These are phyloP conservation scores for Oreochromis aureus DNA, from an alignment of 2,113 vertebrate genomes.

Conservation along the genomic window DNA sequence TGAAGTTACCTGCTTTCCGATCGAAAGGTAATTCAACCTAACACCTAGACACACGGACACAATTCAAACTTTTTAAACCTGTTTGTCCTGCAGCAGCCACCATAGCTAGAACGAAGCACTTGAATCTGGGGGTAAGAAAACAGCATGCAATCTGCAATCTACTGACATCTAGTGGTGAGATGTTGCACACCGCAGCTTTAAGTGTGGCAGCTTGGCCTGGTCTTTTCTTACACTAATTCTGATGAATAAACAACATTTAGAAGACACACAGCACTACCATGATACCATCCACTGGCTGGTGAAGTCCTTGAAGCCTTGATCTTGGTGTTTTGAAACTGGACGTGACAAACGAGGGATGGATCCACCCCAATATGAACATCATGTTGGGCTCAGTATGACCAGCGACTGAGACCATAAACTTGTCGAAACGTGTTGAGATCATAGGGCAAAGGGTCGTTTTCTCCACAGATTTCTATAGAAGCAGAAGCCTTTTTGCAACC, in stretches of 20 bases:
- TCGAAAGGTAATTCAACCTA: neutral
- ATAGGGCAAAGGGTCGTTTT: neutral
- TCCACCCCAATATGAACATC: neutral
- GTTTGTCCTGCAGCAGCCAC: neutral
- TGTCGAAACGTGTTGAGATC: neutral
- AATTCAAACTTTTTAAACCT: neutral
- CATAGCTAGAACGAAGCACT: neutral
- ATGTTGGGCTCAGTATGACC: neutral
- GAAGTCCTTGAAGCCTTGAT: neutral
- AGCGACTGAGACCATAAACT: neutral
- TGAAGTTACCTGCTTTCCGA: neutral
- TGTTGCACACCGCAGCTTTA: neutral
- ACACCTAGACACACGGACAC: accelerated
- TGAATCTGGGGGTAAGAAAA: neutral
- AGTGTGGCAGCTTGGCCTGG: neutral
- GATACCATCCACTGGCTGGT: neutral
- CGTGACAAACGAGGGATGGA: neutral
- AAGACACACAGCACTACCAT: neutral
- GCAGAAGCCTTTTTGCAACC: neutral
- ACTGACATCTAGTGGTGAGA: neutral
- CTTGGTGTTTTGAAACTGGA: neutral
- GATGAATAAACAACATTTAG: neutral
- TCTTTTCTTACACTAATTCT: neutral
- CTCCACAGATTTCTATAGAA: neutral
- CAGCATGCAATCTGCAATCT: neutral